Evolutionary conservation across 2,113 vertebrate genomes (phyloP).

Genomic region (Malurus elegans): DNA sequence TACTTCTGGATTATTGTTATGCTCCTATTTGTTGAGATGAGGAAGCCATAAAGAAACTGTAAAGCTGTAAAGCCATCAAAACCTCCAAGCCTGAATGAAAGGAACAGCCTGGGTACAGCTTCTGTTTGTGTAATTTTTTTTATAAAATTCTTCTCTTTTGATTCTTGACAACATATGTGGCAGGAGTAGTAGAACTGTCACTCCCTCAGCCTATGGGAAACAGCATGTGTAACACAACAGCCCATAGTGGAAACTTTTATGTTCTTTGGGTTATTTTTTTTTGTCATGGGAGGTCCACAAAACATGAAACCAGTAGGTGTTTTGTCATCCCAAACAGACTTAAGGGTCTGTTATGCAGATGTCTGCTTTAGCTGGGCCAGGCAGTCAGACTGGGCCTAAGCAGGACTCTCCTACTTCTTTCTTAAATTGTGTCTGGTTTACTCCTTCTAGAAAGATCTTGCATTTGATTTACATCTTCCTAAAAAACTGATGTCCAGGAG

Average conservation of each 20-base stretch:
- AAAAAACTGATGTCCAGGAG: background rate
- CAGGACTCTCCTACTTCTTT: background rate
- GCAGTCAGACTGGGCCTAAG: background rate
- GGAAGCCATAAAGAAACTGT: background rate
- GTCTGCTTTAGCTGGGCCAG: background rate
- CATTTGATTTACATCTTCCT: background rate
- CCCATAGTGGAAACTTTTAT: background rate
- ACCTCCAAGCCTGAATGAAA: background rate
- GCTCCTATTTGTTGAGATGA: background rate
- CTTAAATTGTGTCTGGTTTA: background rate
- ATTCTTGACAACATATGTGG: background rate
- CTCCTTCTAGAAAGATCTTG: background rate
- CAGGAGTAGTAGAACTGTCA: background rate
- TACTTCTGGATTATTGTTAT: background rate
- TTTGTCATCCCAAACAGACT: background rate
- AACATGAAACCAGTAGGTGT: background rate
- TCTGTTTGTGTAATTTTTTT: background rate
- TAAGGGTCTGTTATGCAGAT: background rate
- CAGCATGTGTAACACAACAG: background rate
- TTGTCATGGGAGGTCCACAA: background rate
- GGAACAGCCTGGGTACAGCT: background rate
- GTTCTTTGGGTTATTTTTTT: background rate
- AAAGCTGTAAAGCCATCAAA: background rate
- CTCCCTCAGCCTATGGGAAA: background rate
- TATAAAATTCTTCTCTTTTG: background rate